Conservation (phyloP, 2,113 vertebrate genomes). For the Pteronura brasiliensis region DNA sequence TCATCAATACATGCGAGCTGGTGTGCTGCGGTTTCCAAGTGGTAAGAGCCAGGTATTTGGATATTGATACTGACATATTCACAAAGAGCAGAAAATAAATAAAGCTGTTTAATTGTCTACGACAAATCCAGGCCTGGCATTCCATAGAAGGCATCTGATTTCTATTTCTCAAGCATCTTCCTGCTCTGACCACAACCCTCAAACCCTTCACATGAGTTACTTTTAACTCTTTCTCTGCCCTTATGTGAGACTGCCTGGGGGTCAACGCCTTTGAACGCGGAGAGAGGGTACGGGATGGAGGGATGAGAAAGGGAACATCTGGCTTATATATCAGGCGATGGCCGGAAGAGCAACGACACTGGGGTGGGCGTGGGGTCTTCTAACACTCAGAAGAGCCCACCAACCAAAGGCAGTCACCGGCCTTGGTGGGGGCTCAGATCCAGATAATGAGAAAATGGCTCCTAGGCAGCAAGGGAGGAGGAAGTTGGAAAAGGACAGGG, state of each 20-base stretch:
- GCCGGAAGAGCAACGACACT: background rate
- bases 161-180: slow-evolving; percentile 26
- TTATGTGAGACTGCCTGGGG: background rate
- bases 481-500: background rate
- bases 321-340: background rate
- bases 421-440: background rate
- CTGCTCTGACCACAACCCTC: slow-evolving; percentile 50
- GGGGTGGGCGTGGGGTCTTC: background rate
- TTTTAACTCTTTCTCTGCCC: slow-evolving; percentile 52
- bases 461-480: background rate
- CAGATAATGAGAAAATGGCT: background rate
- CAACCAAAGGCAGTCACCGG: background rate
- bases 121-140: slow-evolving; percentile 28
- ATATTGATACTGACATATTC: background rate
- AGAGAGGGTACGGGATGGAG: background rate
- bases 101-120: slow-evolving; percentile 37
- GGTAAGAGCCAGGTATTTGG: slow-evolving; percentile 41
- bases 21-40: background rate
- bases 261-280: background rate
- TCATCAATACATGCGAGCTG: background rate
- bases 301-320: background rate
- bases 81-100: slow-evolving; percentile 17
- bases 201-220: background rate
- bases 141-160: background rate
- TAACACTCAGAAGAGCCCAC: background rate